phyloP scores from a whole-genome alignment of 2,888 invertebrate species.

The Tanytarsus gracilentus region DNA sequence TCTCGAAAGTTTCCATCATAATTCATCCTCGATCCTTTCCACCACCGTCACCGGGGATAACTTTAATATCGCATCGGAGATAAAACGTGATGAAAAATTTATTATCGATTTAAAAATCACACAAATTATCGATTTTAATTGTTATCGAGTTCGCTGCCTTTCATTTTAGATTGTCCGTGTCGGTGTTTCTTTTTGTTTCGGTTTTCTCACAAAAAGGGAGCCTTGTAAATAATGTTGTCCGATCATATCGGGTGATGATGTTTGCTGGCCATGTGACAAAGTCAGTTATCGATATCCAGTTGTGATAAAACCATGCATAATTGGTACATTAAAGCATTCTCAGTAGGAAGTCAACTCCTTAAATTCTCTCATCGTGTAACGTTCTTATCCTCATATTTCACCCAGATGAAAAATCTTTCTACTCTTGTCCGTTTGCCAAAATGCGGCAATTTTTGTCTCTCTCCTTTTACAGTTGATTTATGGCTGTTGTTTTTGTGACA shows the following conservation, averaged over 20 bases:
- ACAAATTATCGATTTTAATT: conserved; percentile 4
- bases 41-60: not conserved
- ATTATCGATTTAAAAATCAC: not conserved
- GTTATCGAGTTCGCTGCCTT: not conserved
- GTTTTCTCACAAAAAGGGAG: too few species aligned
- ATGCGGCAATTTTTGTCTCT: not conserved
- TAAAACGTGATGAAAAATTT: not conserved
- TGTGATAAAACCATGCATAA: conserved; percentile 11
- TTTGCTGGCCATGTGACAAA: too few species aligned
- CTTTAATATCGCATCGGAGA: not conserved
- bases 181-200: not conserved
- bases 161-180: not conserved
- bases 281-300: not conserved
- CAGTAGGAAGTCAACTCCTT: conserved; percentile 10
- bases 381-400: not conserved
- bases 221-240: too few species aligned
- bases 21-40: conserved; percentile 10
- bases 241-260: too few species aligned
- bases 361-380: not conserved
- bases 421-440: conserved; percentile 4
- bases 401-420: not conserved
- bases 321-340: not conserved
- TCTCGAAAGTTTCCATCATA: not conserved
- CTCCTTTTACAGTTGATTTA: too few species aligned
- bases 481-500: conserved; percentile 9